A percentile compares a stretch with the other conserved stretches of the same genome.
These are phyloP conservation scores for Dolichallabes microphthalmus DNA, from an alignment of 2,113 vertebrate genomes.

Conservation along the genomic window DNA sequence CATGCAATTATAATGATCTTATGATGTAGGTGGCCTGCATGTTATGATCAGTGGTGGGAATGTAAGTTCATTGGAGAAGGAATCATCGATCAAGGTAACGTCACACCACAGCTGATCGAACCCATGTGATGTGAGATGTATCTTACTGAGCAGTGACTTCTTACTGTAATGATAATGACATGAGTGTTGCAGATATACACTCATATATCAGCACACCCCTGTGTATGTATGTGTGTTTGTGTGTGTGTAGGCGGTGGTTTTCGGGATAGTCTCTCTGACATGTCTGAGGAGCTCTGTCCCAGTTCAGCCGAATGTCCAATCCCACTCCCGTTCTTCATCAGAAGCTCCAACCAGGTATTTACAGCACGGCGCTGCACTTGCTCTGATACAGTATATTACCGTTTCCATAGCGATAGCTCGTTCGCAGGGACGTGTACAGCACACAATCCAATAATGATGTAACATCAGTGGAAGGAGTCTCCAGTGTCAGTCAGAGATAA, in stretches of 20 bases:
- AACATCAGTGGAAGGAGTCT: too few relatives aligned
- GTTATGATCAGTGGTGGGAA: constrained; percentile 99
- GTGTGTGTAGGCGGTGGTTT: constrained; percentile 84
- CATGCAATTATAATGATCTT: neutral
- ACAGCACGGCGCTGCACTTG: neutral
- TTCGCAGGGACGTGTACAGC: too few relatives aligned
- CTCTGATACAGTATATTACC: too few relatives aligned
- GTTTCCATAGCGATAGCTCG: neutral
- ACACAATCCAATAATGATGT: too few relatives aligned
- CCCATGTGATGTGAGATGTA: too few relatives aligned
- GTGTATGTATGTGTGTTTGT: constrained; percentile 1
- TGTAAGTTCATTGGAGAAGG: constrained; percentile 98
- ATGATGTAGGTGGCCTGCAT: constrained; percentile 85
- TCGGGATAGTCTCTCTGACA: constrained; percentile 94
- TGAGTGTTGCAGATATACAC: too few relatives aligned
- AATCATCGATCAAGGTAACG: constrained; percentile 93
- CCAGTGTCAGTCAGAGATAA: too few relatives aligned
- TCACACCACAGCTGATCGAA: neutral
- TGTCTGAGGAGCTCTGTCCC: constrained; percentile 97
- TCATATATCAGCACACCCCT: neutral
- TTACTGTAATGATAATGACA: neutral
- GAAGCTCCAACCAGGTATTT: constrained; percentile 91
- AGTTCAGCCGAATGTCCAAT: constrained; percentile 89
- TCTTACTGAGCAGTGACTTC: neutral
- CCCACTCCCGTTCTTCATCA: constrained; percentile 91